phyloP scores from a whole-genome alignment of 35 echinoderm and acorn worm species.

The Ophiothrix spiculata region DNA sequence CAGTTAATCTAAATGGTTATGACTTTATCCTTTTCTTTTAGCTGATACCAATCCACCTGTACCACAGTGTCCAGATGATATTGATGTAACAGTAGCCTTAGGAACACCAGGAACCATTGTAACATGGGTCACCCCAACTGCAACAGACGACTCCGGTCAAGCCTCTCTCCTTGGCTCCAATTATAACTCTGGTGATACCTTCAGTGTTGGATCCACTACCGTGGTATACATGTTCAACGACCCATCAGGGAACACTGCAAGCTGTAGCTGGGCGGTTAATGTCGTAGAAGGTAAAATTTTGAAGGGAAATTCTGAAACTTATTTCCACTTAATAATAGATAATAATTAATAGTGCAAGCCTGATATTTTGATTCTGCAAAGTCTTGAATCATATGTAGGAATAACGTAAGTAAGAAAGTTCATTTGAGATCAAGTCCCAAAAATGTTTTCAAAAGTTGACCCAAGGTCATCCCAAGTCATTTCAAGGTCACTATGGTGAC shows the following conservation, averaged over 20 bases:
- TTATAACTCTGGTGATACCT: slow-evolving; percentile 10
- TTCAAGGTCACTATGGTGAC: background rate
- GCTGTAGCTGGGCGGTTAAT: slow-evolving; percentile 8
- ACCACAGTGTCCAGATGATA: slow-evolving; percentile 12
- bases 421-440: background rate
- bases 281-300: background rate
- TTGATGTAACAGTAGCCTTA: background rate
- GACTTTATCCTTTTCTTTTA: too few relatives aligned
- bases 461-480: background rate
- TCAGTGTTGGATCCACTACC: slow-evolving; percentile 15
- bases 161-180: background rate
- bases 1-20: too few relatives aligned
- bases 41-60: too few relatives aligned
- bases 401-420: background rate
- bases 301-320: background rate
- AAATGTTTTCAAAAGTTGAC: too few relatives aligned
- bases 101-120: slow-evolving; percentile 16
- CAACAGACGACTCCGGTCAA: slow-evolving; percentile 48
- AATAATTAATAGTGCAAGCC: background rate
- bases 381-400: background rate
- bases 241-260: slow-evolving; percentile 28
- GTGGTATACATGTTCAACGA: slow-evolving; percentile 38
- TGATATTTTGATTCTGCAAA: background rate
- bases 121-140: slow-evolving; percentile 48
- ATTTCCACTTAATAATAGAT: background rate